phyloP scores from a whole-genome alignment of 2,797 vertebrate genomes.

The Dicrostonyx torquatus region DNA sequence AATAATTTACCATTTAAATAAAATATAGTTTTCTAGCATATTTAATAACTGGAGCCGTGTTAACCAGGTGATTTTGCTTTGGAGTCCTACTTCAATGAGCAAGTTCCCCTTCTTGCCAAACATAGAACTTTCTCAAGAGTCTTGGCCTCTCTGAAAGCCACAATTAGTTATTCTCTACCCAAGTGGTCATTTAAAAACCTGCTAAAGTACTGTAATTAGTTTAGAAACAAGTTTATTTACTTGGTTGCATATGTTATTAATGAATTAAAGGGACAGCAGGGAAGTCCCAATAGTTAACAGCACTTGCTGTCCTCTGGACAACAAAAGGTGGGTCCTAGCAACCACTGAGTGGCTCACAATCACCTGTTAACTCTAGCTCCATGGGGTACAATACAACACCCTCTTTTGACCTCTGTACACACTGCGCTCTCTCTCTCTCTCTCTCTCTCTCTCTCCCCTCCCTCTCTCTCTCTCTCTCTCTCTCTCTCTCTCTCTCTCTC shows the following conservation, averaged over 20 bases:
- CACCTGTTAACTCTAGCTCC: background rate
- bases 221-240: constrained; percentile 44
- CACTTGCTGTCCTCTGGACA: background rate
- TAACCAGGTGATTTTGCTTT: background rate
- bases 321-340: background rate
- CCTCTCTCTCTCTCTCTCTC: too few species aligned
- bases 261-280: background rate
- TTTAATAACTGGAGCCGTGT: background rate
- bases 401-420: background rate
- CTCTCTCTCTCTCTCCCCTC: too few species aligned
- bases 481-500: too few species aligned
- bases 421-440: background rate
- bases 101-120: background rate
- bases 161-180: constrained; percentile 4
- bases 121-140: background rate
- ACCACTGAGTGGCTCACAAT: background rate
- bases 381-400: background rate
- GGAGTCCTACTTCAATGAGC: background rate
- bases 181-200: constrained; percentile 50
- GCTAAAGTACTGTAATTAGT: constrained; percentile 17
- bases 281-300: too few species aligned
- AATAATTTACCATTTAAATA: constrained; percentile 31
- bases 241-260: background rate
- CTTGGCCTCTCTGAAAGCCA: background rate
- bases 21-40: constrained; percentile 40